Evolutionary conservation across 2,113 vertebrate genomes (phyloP), one percentile per base, ranked within the genome.

Genomic region (Muntiacus muntjak): DNA sequence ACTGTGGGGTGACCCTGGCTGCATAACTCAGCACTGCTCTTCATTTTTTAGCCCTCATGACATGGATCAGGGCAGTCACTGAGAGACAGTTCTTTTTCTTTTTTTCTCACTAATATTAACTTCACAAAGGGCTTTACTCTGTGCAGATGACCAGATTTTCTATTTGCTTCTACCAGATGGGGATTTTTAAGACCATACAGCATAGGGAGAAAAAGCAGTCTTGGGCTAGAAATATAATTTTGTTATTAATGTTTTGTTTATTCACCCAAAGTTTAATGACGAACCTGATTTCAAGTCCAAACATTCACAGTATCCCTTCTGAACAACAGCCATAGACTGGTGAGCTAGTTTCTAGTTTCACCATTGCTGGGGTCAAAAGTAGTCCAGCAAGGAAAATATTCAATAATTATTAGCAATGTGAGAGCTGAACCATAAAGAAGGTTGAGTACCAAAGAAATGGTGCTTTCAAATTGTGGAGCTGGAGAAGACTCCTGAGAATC

Each of bases 281-380:
- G 4, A 25, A 28, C 40, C 25, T 10, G 15, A 30, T 45, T 74
- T 55, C 86, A 82, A 62, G 14, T 47, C 15, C 23, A 57, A 57
- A 28, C 43, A 36, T 50, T 62, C 8, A 10, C 12, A 50, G 3
- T 50, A n/a, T 71, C 14, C 10, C 10, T 76, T 89, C 82, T 9
- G 12, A 43, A 26, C 2, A 17, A 5, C 25, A 86, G 7, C 5
- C 1, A 3, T 8, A 4, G 36, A 40, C 16, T 4, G 13, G 7
- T 1, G 17, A 23, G 8, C 1, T 7, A 4, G 40, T 17, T 40
- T 67, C 76, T 36, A 55, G 25, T 9, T 9, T 16, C 19, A 54
- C 50, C 43, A 43, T 3, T 3, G 2, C 17, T 40, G 28, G 16
- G 7, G 47, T 57, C 16, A 5, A 83, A 74, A 26, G 36, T 76